Conservation (phyloP, 2,888 invertebrate species). For the Perizoma flavofasciatum region DNA sequence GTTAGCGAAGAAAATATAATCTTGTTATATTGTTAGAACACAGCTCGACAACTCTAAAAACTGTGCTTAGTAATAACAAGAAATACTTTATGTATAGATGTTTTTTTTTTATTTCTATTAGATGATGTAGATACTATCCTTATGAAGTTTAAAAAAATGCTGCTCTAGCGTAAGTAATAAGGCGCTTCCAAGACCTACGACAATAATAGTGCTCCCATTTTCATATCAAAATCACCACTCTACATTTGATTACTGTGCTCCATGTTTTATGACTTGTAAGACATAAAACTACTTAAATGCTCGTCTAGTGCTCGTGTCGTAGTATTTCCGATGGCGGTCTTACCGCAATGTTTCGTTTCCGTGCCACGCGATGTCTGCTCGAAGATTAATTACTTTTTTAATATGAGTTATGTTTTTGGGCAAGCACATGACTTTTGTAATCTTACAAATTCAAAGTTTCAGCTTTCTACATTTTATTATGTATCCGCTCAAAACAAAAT, state of each 20-base stretch:
- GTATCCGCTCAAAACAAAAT: too few species aligned
- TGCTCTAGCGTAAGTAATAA: too few species aligned
- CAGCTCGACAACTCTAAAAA: too few species aligned
- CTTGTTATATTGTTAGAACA: too few species aligned
- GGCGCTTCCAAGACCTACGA: background rate
- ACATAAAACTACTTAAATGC: constrained; percentile 63
- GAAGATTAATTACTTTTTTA: constrained; percentile 48
- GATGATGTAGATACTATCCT: too few species aligned
- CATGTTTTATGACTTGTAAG: constrained; percentile 63
- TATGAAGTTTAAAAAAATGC: too few species aligned
- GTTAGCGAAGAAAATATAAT: too few species aligned
- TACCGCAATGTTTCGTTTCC: constrained; percentile 60
- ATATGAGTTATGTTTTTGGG: constrained; percentile 10
- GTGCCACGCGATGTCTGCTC: constrained; percentile 38
- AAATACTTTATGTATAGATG: too few species aligned
- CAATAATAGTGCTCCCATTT: constrained; percentile 17
- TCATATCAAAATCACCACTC: constrained; percentile 33
- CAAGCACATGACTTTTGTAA: background rate
- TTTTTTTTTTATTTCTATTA: too few species aligned
- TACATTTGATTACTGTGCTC: constrained; percentile 44
- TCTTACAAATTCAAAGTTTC: background rate
- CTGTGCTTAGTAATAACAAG: too few species aligned
- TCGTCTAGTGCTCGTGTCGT: constrained; percentile 55
- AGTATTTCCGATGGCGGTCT: constrained; percentile 52
- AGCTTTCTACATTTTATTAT: too few species aligned